A percentile compares a stretch with the other conserved stretches of the same genome.
phyloP scores from a whole-genome alignment of 1,140 invertebrate genomes.

The Polyergus mexicanus region DNA sequence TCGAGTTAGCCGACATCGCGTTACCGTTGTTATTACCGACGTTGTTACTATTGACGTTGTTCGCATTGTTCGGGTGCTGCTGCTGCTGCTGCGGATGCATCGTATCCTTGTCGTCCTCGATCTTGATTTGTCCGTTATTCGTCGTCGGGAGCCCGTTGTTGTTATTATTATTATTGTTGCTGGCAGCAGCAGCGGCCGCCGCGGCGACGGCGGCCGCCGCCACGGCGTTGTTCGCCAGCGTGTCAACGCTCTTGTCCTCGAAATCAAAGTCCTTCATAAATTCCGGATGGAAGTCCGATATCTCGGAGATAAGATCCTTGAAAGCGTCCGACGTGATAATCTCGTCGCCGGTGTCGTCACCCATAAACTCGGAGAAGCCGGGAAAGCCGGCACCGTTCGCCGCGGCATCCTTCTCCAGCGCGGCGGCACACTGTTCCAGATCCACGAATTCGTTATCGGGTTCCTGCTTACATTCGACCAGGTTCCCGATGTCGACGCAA shows the following conservation, averaged over 20 bases:
- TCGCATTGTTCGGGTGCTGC: slow-evolving; percentile 69
- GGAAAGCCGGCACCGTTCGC: slow-evolving; percentile 90
- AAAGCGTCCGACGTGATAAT: slow-evolving; percentile 93
- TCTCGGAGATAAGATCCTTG: slow-evolving; percentile 95
- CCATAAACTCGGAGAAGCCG: slow-evolving; percentile 92
- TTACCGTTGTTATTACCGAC: slow-evolving; percentile 77
- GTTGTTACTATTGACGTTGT: slow-evolving; percentile 71
- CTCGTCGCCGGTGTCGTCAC: slow-evolving; percentile 93
- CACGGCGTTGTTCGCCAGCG: slow-evolving; percentile 71
- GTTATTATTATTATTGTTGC: slow-evolving; percentile 63
- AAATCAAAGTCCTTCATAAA: slow-evolving; percentile 95
- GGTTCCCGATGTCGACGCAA: slow-evolving; percentile 87
- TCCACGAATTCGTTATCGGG: slow-evolving; percentile 93
- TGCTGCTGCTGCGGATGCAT: slow-evolving; percentile 78
- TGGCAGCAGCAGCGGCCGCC: slow-evolving; percentile 27
- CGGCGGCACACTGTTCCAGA: slow-evolving; percentile 92
- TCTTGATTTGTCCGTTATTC: slow-evolving; percentile 84
- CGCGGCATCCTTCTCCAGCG: slow-evolving; percentile 92
- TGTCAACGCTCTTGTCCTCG: slow-evolving; percentile 88
- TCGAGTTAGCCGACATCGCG: slow-evolving; percentile 76
- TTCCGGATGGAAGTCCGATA: slow-evolving; percentile 93
- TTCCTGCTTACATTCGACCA: slow-evolving; percentile 95
- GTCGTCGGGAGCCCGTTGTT: slow-evolving; percentile 77
- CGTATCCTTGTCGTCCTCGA: slow-evolving; percentile 84
- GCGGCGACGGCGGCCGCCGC: slow-evolving; percentile 34